Base-by-base conservation (phyloP, 2,888 invertebrate genomes). In the Aspidiotus rigidus region DNA sequence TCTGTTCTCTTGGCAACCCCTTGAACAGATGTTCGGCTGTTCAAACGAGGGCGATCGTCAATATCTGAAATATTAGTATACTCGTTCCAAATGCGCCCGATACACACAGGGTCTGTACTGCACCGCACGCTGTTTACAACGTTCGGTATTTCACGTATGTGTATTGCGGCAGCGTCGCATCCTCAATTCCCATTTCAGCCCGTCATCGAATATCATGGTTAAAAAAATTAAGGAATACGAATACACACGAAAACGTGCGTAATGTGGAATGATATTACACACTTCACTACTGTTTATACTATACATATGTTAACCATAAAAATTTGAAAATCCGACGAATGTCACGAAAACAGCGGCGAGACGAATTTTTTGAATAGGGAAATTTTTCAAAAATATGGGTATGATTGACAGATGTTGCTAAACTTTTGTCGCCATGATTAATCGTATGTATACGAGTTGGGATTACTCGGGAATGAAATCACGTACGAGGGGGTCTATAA, bases 11-110 rank as follows among this genome's bases (percentile, higher is more conserved):
- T 54, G 40, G 41, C 64, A 64, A 64, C 57, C 64, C 64, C 64
- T 41, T 64, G 57, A 64, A 64, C 64, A 64, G 64, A 64, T 64
- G 64, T 64, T 64, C 56, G 56, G 42, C 28, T 28, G 28, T 57
- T 40, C 49, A 16, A 15, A 55, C 39, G 64, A 64, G 64, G 64
- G 64, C 64, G 64, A 56, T 64, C 64, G 57, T 64, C 57, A 64
- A 57, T 44, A 49, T 11, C 28, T 28, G 28, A 28, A 28, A 28
- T 28, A 28, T 28, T 28, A 28, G 28, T 28, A n/a, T 49, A 49
- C 49, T 13, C 49, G 49, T 49, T 28, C n/a, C 54, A 49, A 39
- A 62, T 49, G 62, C 62, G 53, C 62, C 17, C 44, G 42, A 62
- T 42, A 40, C 62, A 62, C 44, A 17, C 62, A 49, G 44, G 13